Base-by-base conservation (phyloP, 2,888 invertebrate species). In the Gastracanthus pulcherrimus region DNA sequence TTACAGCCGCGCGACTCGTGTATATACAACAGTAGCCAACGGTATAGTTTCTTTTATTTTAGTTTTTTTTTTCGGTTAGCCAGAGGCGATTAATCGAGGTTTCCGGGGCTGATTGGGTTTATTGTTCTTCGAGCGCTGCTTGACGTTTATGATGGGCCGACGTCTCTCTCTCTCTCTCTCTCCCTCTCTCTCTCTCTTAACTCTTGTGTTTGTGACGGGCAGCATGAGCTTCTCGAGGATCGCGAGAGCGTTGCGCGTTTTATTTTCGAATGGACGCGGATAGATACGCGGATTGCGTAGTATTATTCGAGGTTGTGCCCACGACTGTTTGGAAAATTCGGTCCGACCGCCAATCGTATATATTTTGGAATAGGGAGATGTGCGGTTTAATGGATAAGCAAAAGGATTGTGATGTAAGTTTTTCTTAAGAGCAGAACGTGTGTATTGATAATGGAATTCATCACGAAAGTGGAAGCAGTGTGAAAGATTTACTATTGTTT, bases 91-190 rank as follows among this genome's bases (percentile, higher is more conserved):
- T 78, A 78, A 71, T 71, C 64, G 77, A 29, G 19, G 9, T 23
- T 55, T 64, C n/a, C 26, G n/a, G 29, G 9, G 36, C 6, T 29
- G 26, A 58, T 72, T 38, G 41, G 29, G 60, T 75, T 75, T 75
- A 48, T 75, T 75, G 64, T 64, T 75, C 64, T 75, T 74, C 31
- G 60, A 7, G 34, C 29, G 26, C 62, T 26, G 31, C 26, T 48
- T 36, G 64, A 75, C 64, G 75, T 75, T 75, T 75, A 75, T 75
- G 75, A 75, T 51, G 62, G 62, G 60, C 7, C 13, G 60, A 16
- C 13, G 9, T 26, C 16, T 60, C 60, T 16, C 60, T 3, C 16
- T 23, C 3, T 23, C 13, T 26, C 13, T 7, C 41, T n/a, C 13
- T 9, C 45, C 3, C 45, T 3, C 1, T 16, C 45, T 41, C 41